These are phyloP conservation scores for Sialia sialis DNA, from an alignment of 2,113 vertebrate species.

Conservation along the genomic window DNA sequence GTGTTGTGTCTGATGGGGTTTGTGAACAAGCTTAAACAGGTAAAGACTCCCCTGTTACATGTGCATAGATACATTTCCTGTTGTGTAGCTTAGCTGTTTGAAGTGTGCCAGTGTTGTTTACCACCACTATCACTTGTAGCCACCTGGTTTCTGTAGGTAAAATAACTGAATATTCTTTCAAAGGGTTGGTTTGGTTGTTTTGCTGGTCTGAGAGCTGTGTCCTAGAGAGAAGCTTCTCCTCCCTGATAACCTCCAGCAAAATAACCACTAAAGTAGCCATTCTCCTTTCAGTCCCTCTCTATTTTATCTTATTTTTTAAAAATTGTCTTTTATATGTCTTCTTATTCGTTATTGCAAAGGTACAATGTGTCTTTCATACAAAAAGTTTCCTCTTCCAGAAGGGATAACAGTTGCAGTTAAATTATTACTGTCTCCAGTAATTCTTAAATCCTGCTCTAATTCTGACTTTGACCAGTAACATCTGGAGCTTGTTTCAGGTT, in stretches of 20 bases:
- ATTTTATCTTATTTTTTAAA: not conserved
- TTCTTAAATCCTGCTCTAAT: not conserved
- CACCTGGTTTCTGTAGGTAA: not conserved
- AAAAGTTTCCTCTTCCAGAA: not conserved
- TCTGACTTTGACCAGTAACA: not conserved
- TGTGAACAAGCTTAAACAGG: conserved; percentile 8
- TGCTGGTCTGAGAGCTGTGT: not conserved
- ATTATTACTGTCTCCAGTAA: not conserved
- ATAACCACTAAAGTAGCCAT: not conserved
- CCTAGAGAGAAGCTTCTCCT: not conserved
- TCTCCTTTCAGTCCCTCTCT: not conserved
- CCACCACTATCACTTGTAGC: not conserved
- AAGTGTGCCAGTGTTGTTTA: not conserved
- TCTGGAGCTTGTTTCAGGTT: not conserved
- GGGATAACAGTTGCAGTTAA: not conserved
- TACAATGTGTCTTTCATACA: not conserved
- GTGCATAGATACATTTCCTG: not conserved
- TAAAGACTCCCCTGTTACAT: not conserved
- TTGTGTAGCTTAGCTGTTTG: not conserved
- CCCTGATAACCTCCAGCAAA: not conserved
- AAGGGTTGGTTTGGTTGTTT: not conserved
- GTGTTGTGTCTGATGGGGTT: not conserved
- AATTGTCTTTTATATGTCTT: not conserved
- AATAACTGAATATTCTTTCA: not conserved
- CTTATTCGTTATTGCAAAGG: not conserved